Evolutionary conservation across 1,140 invertebrate species (phyloP), one percentile per base, ranked within the genome.

Genomic region (Formica exsecta): DNA sequence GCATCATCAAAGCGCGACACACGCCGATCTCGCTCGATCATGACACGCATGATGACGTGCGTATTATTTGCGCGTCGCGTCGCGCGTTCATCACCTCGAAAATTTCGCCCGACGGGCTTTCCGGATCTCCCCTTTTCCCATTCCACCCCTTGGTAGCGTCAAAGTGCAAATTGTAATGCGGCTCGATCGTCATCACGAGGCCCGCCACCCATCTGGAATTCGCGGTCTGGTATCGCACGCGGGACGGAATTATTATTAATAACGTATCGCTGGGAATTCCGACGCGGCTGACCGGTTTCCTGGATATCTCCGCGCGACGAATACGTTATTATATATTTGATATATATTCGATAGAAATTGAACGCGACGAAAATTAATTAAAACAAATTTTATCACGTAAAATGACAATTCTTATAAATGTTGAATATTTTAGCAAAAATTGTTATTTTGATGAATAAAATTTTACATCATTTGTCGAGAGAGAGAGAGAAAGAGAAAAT

Each of bases 1-100:
- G 68, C 32, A 73, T 87, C 76, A 83, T 87, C 75, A 81, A 87
- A 88, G 68, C 66, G 32, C 86, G 85, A 83, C 61, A 41, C 70
- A 41, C 71, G 38, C 29, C 32, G 66, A 85, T 62, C 48, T 38
- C 74, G 68, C 48, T 87, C 70, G 59, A 87, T 83, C 75, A 51
- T 71, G 54, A 44, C 25, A n/a, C 57, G 6, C 51, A 29, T 51
- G 36, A 41, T 61, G 66, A 36, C 54, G 38, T 32, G 73, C 71
- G 62, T 77, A 75, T 77, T 76, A 76, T 77, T 76, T 44, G 61
- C 71, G 65, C 81, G 81, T 85, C 73, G 48, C 59, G 73, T 85
- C 81, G 81, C 48, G 25, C 61, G 32, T 54, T 83, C 68, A 57
- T 83, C 79, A 83, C 54, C 68, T 83, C 79, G 79, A 83, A 83